A percentile compares a stretch with the other conserved stretches of the same genome.
Evolutionary conservation across 2,113 vertebrate species (phyloP).

Genomic region (Cynopterus brachyotis): DNA sequence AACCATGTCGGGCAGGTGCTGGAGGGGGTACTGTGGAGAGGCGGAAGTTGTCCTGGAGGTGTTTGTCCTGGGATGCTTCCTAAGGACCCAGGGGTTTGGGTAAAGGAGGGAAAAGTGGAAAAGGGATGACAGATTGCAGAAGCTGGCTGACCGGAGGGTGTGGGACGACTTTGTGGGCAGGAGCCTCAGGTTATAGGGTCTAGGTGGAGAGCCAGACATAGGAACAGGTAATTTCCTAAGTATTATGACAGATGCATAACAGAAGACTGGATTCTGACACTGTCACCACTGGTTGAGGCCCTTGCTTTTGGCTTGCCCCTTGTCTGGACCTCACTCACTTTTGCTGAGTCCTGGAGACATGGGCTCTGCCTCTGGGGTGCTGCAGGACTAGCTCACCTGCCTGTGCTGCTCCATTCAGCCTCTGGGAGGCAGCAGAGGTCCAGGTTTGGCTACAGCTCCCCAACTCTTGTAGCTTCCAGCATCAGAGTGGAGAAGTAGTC

Average conservation of each 20-base stretch:
- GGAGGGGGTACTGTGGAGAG: not conserved
- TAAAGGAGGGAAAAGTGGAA: not conserved
- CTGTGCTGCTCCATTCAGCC: not conserved
- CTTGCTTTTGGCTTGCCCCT: not conserved
- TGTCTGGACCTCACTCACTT: not conserved
- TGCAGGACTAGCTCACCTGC: not conserved
- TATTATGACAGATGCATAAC: not conserved
- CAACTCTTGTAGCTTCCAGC: fast-evolving
- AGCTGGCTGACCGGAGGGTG: not conserved
- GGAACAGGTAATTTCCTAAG: not conserved
- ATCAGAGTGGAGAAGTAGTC: fast-evolving
- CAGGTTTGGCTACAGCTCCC: not conserved
- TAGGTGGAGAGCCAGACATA: not conserved
- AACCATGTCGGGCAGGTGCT: too few species aligned
- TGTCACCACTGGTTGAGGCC: not conserved
- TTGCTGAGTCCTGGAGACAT: not conserved
- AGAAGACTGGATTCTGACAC: not conserved
- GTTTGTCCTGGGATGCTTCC: not conserved
- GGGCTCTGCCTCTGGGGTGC: not conserved
- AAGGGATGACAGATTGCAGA: not conserved
- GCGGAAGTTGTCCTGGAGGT: not conserved
- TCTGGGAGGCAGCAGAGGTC: constrained; percentile 67
- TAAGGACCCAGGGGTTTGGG: not conserved
- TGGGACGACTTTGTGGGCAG: not conserved
- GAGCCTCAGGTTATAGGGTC: not conserved